phyloP scores from a whole-genome alignment of 2,797 vertebrate species.

The Phaenicophaeus curvirostris region DNA sequence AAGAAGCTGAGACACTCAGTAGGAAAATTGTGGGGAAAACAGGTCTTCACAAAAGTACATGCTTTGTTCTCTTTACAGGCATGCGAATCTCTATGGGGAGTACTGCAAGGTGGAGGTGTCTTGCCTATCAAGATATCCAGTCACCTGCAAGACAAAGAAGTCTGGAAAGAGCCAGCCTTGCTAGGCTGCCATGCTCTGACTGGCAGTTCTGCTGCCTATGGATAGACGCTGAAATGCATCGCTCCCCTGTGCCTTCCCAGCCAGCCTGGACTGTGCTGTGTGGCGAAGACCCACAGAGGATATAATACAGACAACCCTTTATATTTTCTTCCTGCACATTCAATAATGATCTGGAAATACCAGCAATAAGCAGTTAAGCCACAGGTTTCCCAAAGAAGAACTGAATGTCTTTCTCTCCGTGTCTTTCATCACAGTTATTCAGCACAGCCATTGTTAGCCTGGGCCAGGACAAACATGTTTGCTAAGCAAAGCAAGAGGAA shows the following conservation, averaged over 20 bases:
- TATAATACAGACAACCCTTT: not conserved
- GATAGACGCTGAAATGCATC: not conserved
- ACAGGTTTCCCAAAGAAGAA: not conserved
- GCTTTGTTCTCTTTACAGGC: not conserved
- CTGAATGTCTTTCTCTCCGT: not conserved
- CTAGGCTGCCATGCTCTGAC: fast-evolving
- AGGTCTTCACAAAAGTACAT: not conserved
- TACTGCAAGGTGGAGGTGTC: not conserved
- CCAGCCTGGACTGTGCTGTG: not conserved
- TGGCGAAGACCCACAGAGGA: not conserved
- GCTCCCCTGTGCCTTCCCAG: not conserved
- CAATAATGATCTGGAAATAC: not conserved
- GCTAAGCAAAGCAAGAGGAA: not conserved
- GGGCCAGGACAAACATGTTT: slow-evolving; percentile 14
- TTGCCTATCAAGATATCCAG: not conserved
- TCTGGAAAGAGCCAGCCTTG: not conserved
- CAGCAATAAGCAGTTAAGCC: not conserved
- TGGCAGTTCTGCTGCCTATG: not conserved
- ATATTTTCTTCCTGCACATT: not conserved
- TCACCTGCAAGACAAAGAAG: not conserved
- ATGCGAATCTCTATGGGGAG: fast-evolving
- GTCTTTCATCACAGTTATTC: not conserved
- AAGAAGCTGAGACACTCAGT: not conserved
- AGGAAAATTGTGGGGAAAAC: not conserved
- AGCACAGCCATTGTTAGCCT: not conserved